Evolutionary conservation across 1,140 invertebrate genomes (phyloP), one percentile per base, ranked within the genome.

Genomic region (Hypothenemus hampei): DNA sequence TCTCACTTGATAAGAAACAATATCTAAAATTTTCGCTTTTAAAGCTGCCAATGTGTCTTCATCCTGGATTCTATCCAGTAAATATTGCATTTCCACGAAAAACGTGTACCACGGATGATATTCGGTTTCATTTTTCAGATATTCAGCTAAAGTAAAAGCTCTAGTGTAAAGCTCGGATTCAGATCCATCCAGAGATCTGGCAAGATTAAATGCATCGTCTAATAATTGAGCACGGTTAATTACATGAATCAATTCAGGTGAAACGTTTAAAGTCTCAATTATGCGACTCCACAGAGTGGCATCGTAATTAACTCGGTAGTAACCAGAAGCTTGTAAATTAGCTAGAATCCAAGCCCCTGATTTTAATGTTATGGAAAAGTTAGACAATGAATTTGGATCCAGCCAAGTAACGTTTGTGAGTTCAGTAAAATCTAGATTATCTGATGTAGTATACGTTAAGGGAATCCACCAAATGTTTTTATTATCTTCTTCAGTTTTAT

Each of bases 81-180:
- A 63, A 66, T 70, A 76, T 20, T 70, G 72, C n/a, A 82, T 74
- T 23, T 76, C 76, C 22, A 68, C 72, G 11, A 81, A 73, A 10
- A 81, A 82, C 1, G 81, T 69, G 18, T 72, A 70, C 85, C 85
- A 87, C 3, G 84, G 81, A 31, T 81, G 73, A 49, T 81, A 82
- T 39, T 84, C 76, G 3, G 69, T 77, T 66, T 87, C 85, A 5
- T 75, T 68, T 33, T 70, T 67, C 31, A 87, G 61, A 65, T 84
- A 86, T 1, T 74, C 70, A 0, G 80, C 71, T 3, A 84, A 70
- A 2, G 80, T 71, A 7, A 87, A 69, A 0, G 80, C 77, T 19
- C 73, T 69, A 1, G 61, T 50, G 16, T 80, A 77, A 8, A 63
- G 56, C 6, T 75, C 43, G 11, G 37, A 11, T n/a, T 49, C 47